Percentiles rank a stretch among this genome's conserved stretches.
Conservation (phyloP, 2,888 invertebrate genomes). For the Oscheius sp. region DNA sequence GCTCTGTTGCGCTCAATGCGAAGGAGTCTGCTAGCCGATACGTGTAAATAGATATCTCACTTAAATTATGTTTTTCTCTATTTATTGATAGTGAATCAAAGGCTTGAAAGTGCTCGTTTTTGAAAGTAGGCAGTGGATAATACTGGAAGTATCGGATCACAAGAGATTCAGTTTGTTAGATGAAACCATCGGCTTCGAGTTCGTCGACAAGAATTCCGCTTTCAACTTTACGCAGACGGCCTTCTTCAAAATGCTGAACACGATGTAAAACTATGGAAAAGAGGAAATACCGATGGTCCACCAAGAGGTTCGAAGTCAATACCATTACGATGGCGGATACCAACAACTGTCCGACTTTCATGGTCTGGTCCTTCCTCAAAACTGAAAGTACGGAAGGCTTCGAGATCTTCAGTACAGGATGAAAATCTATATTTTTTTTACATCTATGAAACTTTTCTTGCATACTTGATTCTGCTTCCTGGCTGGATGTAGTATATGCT, state of each 20-base stretch:
- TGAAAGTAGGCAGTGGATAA: too few relatives aligned
- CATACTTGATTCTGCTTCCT: slow-evolving; percentile 48
- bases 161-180: slow-evolving; percentile 5
- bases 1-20: slow-evolving; percentile 70
- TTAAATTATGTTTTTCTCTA: background rate
- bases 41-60: slow-evolving; percentile 23
- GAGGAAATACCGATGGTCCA: background rate
- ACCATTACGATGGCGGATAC: slow-evolving; percentile 23
- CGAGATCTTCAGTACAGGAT: slow-evolving; percentile 45
- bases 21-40: slow-evolving; percentile 62
- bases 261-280: background rate
- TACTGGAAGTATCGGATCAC: background rate
- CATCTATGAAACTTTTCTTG: background rate
- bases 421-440: slow-evolving; percentile 39
- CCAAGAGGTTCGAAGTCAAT: slow-evolving; percentile 24
- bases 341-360: slow-evolving; percentile 47
- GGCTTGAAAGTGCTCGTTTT: too few relatives aligned
- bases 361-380: slow-evolving; percentile 70
- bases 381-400: slow-evolving; percentile 71
- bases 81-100: background rate
- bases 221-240: slow-evolving; percentile 11
- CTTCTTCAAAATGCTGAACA: slow-evolving; percentile 27
- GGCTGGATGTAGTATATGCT: slow-evolving; percentile 70
- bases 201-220: slow-evolving; percentile 52
- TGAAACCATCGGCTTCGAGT: slow-evolving; percentile 50